Percentiles rank a stretch among this genome's conserved stretches.
These are phyloP conservation scores for Danionella dracula DNA, from an alignment of 2,797 vertebrate species.

Conservation along the genomic window DNA sequence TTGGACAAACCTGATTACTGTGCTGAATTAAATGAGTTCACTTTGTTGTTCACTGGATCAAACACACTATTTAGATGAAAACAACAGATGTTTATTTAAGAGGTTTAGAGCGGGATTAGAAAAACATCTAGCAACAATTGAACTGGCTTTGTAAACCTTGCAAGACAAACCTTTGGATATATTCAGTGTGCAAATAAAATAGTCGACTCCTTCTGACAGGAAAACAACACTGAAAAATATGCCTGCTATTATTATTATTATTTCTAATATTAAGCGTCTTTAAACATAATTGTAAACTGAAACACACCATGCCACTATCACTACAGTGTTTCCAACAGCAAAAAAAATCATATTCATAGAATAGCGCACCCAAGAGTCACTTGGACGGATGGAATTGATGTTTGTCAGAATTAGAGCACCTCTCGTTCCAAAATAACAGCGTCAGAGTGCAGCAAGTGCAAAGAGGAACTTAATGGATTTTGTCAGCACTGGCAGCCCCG, in stretches of 20 bases:
- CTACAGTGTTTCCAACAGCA: too few species aligned
- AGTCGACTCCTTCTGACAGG: not conserved
- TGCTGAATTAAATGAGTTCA: conserved; percentile 55
- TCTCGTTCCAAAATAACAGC: conserved; percentile 61
- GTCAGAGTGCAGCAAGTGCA: conserved; percentile 64
- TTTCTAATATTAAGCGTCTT: too few species aligned
- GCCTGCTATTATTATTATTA: not conserved
- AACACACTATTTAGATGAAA: conserved; percentile 63
- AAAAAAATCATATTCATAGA: conserved; percentile 45
- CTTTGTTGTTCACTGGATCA: conserved; percentile 60
- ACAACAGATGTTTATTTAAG: conserved; percentile 65
- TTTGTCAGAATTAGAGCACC: conserved; percentile 64
- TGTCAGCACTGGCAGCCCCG: conserved; percentile 71
- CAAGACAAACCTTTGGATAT: not conserved
- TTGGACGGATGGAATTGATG: conserved; percentile 45
- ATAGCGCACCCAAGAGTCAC: conserved; percentile 1
- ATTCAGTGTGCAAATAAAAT: too few species aligned
- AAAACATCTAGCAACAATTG: conserved; percentile 53
- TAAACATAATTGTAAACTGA: too few species aligned
- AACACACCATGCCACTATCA: too few species aligned
- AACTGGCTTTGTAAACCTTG: conserved; percentile 48
- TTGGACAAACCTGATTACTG: conserved; percentile 55
- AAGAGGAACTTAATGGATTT: conserved; percentile 75
- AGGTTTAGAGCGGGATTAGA: conserved; percentile 52
- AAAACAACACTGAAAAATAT: not conserved